Evolutionary conservation across 2,113 vertebrate species (phyloP).

Genomic region (Tylochromis polylepis): DNA sequence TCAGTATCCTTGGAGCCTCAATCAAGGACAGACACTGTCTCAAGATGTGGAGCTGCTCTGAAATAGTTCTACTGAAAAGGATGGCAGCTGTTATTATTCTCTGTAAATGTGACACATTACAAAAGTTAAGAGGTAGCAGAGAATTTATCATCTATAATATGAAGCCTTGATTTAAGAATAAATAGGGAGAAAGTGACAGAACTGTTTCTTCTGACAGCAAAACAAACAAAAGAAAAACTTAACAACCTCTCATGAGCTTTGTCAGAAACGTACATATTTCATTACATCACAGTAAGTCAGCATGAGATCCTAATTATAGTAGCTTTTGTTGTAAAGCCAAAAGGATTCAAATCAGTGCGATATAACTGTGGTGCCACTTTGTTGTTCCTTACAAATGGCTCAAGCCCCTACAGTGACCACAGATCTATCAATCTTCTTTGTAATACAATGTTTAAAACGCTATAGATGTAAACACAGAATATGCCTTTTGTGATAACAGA

Average conservation of each 20-base stretch:
- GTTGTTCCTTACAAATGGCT: neutral
- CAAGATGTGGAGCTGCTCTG: neutral
- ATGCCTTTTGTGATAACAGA: neutral
- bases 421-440: neutral
- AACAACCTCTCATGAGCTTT: neutral
- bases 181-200: neutral
- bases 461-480: neutral
- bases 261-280: neutral
- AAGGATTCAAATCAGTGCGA: neutral
- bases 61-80: neutral
- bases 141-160: slow-evolving; percentile 10
- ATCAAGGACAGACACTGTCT: neutral
- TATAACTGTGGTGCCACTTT: neutral
- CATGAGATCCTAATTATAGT: neutral
- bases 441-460: neutral
- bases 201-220: neutral
- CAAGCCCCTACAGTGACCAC: neutral
- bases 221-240: neutral
- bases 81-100: slow-evolving; percentile 36
- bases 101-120: slow-evolving; percentile 11
- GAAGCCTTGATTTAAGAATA: neutral
- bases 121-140: slow-evolving; percentile 27
- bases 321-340: neutral
- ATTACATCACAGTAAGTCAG: neutral
- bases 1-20: neutral